Conservation (phyloP, 2,888 invertebrate species). For the Augochlorella aurata region DNA sequence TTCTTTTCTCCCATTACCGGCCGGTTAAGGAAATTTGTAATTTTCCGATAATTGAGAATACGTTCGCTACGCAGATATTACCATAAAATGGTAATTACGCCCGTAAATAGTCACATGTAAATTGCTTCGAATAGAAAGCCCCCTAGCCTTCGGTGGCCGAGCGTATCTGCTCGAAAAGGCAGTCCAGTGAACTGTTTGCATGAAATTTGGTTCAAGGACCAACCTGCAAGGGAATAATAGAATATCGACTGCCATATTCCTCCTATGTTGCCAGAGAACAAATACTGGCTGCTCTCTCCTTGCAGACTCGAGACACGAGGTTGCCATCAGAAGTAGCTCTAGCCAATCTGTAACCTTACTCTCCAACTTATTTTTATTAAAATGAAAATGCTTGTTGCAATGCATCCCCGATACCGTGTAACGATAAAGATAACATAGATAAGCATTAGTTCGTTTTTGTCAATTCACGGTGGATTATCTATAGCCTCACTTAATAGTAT, state of each 20-base stretch:
- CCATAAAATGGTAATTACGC: slow-evolving; percentile 32
- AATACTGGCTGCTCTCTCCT: not conserved
- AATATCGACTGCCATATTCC: not conserved
- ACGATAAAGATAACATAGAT: not conserved
- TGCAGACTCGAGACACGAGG: too few species aligned
- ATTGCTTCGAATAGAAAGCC: slow-evolving; percentile 40
- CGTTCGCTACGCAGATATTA: not conserved
- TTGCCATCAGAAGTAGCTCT: not conserved
- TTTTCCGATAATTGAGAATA: slow-evolving; percentile 40
- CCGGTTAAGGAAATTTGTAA: slow-evolving; percentile 48
- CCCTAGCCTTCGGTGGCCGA: slow-evolving; percentile 21
- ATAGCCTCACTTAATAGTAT: not conserved
- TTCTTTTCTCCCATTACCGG: not conserved
- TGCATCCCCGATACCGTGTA: not conserved
- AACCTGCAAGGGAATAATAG: not conserved
- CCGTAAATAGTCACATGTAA: slow-evolving; percentile 41
- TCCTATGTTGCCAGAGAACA: not conserved
- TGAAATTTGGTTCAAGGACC: slow-evolving; percentile 2
- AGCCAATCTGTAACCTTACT: not conserved
- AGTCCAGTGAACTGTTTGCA: not conserved
- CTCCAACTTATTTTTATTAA: not conserved
- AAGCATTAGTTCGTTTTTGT: not conserved
- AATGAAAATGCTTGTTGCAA: not conserved
- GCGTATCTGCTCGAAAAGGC: slow-evolving; percentile 27
- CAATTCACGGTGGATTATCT: not conserved